phyloP scores from a whole-genome alignment of 2,797 vertebrate genomes.

The Urophycis tenuis region DNA sequence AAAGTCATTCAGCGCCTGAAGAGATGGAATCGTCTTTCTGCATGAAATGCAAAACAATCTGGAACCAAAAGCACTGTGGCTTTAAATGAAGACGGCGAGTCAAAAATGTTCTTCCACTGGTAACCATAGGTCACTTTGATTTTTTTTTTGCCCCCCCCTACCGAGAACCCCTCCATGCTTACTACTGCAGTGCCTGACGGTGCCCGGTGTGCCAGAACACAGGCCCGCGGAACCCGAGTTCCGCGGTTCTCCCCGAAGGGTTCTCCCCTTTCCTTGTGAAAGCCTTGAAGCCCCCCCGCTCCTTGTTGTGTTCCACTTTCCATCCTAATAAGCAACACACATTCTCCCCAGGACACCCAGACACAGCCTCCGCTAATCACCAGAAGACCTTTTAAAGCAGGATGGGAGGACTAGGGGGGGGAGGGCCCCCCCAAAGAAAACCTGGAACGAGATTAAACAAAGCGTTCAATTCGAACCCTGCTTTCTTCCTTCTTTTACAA shows the following conservation, averaged over 20 bases:
- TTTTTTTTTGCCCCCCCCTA: background rate
- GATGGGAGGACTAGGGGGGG: conserved; percentile 1
- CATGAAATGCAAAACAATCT: background rate
- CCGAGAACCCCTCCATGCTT: background rate
- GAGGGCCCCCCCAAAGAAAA: conserved; percentile 14
- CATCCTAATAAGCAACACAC: conserved; percentile 61
- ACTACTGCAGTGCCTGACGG: background rate
- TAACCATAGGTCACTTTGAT: background rate
- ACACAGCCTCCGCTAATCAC: conserved; percentile 57
- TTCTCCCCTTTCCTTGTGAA: background rate
- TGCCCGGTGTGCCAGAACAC: background rate
- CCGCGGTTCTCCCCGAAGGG: background rate
- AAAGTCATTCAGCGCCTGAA: background rate
- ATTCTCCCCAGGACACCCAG: conserved; percentile 55
- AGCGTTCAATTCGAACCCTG: conserved; percentile 33
- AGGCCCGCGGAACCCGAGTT: background rate
- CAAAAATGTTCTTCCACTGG: background rate
- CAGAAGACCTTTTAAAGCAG: conserved; percentile 53
- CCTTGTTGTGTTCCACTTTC: conserved; percentile 40
- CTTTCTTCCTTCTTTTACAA: conserved; percentile 46
- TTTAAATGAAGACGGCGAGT: background rate
- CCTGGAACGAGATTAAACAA: conserved; percentile 68
- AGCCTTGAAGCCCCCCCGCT: conserved; percentile 30
- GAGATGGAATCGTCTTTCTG: background rate
- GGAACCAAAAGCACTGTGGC: background rate